These are phyloP conservation scores for Galagoides demidoff DNA, from an alignment of 2,797 vertebrate species.

Conservation along the genomic window DNA sequence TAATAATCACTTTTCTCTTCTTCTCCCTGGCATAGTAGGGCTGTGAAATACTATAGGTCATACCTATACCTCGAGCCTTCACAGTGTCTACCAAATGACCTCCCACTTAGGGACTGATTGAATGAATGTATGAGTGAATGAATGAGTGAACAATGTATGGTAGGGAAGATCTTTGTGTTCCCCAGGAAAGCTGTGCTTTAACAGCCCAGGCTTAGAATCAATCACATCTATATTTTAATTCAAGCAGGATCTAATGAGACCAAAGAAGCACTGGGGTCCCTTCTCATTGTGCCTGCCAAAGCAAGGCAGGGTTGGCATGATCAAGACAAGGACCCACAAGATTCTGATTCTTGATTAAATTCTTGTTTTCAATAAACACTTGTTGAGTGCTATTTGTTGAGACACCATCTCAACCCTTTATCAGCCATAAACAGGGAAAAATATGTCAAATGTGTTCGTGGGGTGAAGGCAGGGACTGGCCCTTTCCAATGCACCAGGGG, in stretches of 20 bases:
- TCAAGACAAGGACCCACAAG: background rate
- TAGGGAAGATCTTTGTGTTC: background rate
- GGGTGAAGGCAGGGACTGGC: background rate
- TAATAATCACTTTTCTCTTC: background rate
- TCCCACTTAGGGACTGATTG: background rate
- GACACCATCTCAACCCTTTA: background rate
- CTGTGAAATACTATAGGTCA: background rate
- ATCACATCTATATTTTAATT: background rate
- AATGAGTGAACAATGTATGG: background rate
- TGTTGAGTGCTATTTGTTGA: background rate
- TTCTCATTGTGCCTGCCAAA: background rate
- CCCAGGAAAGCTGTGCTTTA: background rate
- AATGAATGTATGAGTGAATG: background rate
- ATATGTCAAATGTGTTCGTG: rapidly evolving
- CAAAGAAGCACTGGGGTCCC: background rate
- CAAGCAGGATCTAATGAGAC: background rate
- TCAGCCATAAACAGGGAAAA: background rate
- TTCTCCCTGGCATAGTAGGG: background rate
- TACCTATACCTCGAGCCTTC: background rate
- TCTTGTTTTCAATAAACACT: background rate
- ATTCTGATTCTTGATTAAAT: background rate
- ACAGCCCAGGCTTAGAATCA: background rate
- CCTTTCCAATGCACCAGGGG: background rate
- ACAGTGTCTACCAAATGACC: background rate
- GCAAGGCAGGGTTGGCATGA: background rate